Evolutionary conservation across 2,113 vertebrate genomes (phyloP).

Genomic region (Alouatta palliata): DNA sequence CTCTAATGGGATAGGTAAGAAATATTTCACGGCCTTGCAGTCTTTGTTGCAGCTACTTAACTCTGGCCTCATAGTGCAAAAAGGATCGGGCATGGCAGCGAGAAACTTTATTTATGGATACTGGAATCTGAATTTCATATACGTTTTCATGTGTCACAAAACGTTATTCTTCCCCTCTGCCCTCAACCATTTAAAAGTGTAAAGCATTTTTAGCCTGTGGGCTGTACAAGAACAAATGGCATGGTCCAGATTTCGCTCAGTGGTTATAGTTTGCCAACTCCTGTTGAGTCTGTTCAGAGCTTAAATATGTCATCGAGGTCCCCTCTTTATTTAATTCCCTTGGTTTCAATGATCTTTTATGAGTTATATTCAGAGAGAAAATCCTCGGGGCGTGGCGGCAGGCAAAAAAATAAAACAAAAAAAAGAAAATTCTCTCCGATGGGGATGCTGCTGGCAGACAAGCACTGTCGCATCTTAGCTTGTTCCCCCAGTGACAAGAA

Average conservation of each 20-base stretch:
- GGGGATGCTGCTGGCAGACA: rapidly evolving
- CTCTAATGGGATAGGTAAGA: background rate
- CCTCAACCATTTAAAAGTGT: background rate
- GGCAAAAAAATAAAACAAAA: too few relatives aligned
- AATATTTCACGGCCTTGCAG: background rate
- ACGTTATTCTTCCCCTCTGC: background rate
- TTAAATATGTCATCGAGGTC: background rate
- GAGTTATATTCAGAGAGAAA: background rate
- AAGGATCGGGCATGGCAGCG: background rate
- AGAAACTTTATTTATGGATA: background rate
- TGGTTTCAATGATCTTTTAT: background rate
- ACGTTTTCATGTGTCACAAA: background rate
- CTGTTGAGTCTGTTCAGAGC: background rate
- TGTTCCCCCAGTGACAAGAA: background rate
- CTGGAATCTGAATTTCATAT: background rate
- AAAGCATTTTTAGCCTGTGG: background rate
- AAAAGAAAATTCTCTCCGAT: background rate
- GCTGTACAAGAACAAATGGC: background rate
- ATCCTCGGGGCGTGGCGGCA: background rate
- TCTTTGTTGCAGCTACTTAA: background rate
- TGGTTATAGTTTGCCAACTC: background rate
- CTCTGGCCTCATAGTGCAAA: background rate
- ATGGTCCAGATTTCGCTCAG: background rate
- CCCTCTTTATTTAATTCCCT: background rate
- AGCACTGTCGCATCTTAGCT: background rate